phyloP scores from a whole-genome alignment of 2,113 vertebrate genomes.

The Oncorhynchus keta region DNA sequence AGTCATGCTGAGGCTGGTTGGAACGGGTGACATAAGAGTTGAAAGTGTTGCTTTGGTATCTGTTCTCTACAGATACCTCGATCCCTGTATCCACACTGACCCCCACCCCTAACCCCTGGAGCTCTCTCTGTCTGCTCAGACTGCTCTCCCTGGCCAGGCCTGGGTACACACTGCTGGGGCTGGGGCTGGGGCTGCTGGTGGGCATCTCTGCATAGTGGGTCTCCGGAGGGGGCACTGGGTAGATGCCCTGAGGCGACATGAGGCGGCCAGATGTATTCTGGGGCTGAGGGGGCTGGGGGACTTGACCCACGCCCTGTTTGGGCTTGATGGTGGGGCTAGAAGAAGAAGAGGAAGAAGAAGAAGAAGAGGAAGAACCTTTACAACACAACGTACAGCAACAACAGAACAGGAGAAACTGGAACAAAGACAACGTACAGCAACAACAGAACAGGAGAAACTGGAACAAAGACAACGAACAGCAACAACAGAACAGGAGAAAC shows the following conservation, averaged over 20 bases:
- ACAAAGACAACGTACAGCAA: no score
- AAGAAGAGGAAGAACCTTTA: no score
- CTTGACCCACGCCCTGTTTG: conserved; percentile 66
- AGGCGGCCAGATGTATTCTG: conserved; percentile 68
- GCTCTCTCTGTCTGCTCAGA: conserved; percentile 30
- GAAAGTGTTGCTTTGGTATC: conserved; percentile 74
- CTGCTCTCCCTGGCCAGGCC: conserved; percentile 84
- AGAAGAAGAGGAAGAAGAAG: no score
- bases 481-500: no score
- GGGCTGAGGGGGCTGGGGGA: conserved; percentile 58
- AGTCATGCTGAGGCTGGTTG: conserved; percentile 47
- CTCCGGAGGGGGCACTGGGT: conserved; percentile 83
- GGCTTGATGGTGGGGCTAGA: conserved; percentile 81
- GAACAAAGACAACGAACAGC: no score
- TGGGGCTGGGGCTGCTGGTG: conserved; percentile 54
- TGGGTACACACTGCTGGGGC: conserved; percentile 73
- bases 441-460: no score
- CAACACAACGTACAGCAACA: no score
- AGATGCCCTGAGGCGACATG: conserved; percentile 81
- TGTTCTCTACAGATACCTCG: conserved; percentile 69
- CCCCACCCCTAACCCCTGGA: conserved; percentile 23
- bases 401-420: no score
- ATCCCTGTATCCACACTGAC: conserved; percentile 30
- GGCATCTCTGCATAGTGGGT: conserved; percentile 87
- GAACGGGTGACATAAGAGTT: conserved; percentile 16